phyloP scores from a whole-genome alignment of 2,113 vertebrate species.

The Peucedramus taeniatus region DNA sequence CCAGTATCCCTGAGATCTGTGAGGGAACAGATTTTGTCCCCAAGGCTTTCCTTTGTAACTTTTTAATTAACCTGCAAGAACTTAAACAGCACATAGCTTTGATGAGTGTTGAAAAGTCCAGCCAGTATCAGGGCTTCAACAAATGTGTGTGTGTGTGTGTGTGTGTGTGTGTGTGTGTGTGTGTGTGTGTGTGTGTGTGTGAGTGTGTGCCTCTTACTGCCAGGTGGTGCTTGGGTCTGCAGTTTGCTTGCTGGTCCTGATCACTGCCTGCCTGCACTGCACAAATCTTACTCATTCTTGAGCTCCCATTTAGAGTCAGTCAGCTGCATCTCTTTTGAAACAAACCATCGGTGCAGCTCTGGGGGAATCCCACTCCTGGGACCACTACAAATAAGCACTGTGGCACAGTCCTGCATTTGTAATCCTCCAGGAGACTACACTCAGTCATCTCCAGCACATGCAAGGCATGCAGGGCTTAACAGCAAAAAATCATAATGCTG shows the following conservation, averaged over 20 bases:
- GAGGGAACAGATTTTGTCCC: not conserved
- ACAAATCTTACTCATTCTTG: not conserved
- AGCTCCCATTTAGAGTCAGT: not conserved
- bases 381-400: not conserved
- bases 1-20: not conserved
- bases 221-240: not conserved
- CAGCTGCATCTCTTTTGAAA: not conserved
- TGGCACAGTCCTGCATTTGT: not conserved
- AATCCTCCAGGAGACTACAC: not conserved
- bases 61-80: not conserved
- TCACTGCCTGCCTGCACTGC: not conserved
- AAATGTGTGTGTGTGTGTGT: rapidly evolving
- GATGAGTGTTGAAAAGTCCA: not conserved
- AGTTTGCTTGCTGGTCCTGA: rapidly evolving
- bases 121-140: not conserved
- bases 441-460: not conserved
- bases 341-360: not conserved
- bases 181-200: rapidly evolving
- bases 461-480: not conserved
- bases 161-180: rapidly evolving
- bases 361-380: not conserved
- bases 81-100: not conserved
- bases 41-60: not conserved
- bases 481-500: not conserved
- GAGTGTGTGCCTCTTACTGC: not conserved